These are phyloP conservation scores for Zosterops japonicus DNA, from an alignment of 2,113 vertebrate genomes.

Conservation along the genomic window DNA sequence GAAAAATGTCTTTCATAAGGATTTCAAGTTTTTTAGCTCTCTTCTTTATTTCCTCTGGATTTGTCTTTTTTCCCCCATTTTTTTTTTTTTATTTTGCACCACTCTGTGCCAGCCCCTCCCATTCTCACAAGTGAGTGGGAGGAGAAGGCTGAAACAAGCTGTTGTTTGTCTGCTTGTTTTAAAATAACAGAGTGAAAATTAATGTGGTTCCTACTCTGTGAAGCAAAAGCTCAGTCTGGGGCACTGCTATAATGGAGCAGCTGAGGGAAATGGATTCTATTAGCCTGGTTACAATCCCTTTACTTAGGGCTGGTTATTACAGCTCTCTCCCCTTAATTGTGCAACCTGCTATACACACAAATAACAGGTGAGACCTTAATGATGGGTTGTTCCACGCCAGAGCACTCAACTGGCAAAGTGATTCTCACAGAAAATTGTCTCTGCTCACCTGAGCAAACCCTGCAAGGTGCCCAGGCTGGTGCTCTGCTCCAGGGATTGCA, in stretches of 20 bases:
- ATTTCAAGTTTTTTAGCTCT: background rate
- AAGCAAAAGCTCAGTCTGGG: background rate
- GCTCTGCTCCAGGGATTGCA: background rate
- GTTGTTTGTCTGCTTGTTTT: background rate
- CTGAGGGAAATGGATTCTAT: background rate
- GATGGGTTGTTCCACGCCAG: background rate
- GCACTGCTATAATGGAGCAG: background rate
- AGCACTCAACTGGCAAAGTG: background rate
- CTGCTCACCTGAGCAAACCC: constrained; percentile 30
- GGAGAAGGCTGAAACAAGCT: background rate
- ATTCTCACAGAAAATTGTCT: constrained; percentile 25
- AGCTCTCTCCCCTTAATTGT: constrained; percentile 19
- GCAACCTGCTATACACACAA: constrained; percentile 14
- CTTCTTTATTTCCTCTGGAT: background rate
- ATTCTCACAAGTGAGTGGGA: background rate
- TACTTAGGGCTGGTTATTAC: constrained; percentile 30
- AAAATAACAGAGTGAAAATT: background rate
- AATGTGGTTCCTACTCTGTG: background rate
- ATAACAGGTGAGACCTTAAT: background rate
- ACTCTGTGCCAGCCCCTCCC: background rate
- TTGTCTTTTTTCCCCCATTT: background rate
- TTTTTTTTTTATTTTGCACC: background rate
- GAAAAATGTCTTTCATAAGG: background rate
- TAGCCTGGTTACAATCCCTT: constrained; percentile 10
- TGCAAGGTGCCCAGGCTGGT: background rate